phyloP scores from a whole-genome alignment of 2,113 vertebrate species.

The Zosterops borbonicus region DNA sequence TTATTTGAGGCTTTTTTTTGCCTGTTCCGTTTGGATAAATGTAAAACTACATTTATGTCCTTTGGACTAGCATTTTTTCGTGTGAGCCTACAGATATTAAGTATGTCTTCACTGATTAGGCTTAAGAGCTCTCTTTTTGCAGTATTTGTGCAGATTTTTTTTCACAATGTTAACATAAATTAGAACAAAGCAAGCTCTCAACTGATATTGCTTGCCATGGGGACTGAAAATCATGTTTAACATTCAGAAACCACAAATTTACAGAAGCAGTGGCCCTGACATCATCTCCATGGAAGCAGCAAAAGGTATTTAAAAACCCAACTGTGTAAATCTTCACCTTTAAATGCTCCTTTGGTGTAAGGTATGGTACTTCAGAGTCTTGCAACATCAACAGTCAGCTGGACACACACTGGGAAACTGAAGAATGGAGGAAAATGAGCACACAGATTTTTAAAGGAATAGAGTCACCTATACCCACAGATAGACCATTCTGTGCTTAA shows the following conservation, averaged over 20 bases:
- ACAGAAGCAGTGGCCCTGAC: neutral
- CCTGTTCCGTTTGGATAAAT: neutral
- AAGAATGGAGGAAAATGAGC: neutral
- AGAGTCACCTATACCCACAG: neutral
- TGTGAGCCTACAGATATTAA: neutral
- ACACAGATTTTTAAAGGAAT: neutral
- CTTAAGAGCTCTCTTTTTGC: conserved; percentile 1
- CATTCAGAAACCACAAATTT: neutral
- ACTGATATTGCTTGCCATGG: neutral
- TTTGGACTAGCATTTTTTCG: neutral
- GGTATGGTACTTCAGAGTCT: neutral
- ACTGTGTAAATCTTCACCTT: neutral
- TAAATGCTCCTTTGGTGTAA: neutral
- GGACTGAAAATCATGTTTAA: neutral
- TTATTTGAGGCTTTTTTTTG: neutral
- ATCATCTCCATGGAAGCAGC: neutral
- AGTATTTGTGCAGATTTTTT: neutral
- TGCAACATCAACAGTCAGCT: neutral
- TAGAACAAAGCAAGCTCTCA: neutral
- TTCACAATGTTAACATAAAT: conserved; percentile 15
- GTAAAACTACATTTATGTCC: neutral
- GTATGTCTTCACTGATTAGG: neutral
- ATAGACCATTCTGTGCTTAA: neutral
- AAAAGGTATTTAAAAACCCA: neutral
- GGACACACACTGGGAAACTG: neutral